Percentiles rank a stretch among this genome's conserved stretches.
Conservation (phyloP, 1,140 invertebrate species). For the Megalopta genalis region DNA sequence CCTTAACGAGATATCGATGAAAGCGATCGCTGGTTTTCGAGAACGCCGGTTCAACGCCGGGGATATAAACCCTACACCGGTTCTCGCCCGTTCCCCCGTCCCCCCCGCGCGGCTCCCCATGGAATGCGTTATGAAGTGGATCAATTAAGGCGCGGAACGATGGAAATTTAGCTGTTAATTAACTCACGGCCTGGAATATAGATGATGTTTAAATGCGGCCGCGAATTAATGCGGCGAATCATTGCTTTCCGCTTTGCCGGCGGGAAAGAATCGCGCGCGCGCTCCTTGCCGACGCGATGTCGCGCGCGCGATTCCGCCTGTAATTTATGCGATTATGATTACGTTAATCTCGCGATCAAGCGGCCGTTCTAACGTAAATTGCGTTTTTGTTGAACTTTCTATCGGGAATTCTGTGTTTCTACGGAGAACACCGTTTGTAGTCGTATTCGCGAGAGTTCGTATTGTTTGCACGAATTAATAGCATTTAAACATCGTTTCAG, state of each 20-base stretch:
- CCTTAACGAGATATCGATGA: slow-evolving; percentile 46
- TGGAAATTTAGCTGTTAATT: slow-evolving; percentile 48
- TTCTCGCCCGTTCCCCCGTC: neutral
- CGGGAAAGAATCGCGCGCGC: neutral
- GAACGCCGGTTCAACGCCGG: slow-evolving; percentile 12
- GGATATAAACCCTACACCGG: slow-evolving; percentile 13
- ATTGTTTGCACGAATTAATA: too few species aligned
- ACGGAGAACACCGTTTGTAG: too few species aligned
- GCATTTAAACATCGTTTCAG: too few species aligned
- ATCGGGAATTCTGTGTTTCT: too few species aligned
- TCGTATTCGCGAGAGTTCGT: too few species aligned
- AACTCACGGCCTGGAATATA: slow-evolving; percentile 22
- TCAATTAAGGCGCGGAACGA: slow-evolving; percentile 43
- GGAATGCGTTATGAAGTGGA: slow-evolving; percentile 43
- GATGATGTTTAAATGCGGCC: slow-evolving; percentile 32
- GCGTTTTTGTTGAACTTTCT: too few species aligned
- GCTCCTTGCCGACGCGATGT: neutral
- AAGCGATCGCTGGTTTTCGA: slow-evolving; percentile 38
- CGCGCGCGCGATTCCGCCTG: too few species aligned
- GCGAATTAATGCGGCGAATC: slow-evolving; percentile 18
- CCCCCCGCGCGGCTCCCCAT: neutral
- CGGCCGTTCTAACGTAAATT: too few species aligned
- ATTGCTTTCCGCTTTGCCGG: neutral
- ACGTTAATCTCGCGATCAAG: too few species aligned
- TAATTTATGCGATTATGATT: too few species aligned